phyloP scores from a whole-genome alignment of 2,113 vertebrate species.

The Bufo bufo region DNA sequence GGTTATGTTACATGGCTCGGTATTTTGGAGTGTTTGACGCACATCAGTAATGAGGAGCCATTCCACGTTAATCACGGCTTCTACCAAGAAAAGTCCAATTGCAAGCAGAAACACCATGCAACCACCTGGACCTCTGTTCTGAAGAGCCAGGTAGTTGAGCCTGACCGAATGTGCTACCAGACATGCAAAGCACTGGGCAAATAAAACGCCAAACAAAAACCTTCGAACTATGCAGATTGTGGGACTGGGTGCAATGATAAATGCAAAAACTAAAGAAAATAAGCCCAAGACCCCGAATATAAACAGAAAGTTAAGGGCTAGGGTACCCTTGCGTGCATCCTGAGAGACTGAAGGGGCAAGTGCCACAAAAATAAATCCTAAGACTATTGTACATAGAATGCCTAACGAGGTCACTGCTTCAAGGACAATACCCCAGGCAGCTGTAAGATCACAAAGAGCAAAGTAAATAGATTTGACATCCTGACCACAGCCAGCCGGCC shows the following conservation, averaged over 20 bases:
- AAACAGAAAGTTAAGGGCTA: slow-evolving; percentile 47
- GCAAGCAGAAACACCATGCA: slow-evolving; percentile 50
- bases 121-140: slow-evolving; percentile 51
- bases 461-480: slow-evolving; percentile 43
- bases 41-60: slow-evolving; percentile 56
- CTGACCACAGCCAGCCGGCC: slow-evolving; percentile 29
- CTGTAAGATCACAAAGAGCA: slow-evolving; percentile 41
- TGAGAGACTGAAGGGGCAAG: slow-evolving; percentile 38
- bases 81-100: slow-evolving; percentile 53
- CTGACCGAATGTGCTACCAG: slow-evolving; percentile 51
- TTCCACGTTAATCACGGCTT: slow-evolving; percentile 51
- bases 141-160: slow-evolving; percentile 44
- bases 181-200: slow-evolving; percentile 53
- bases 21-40: slow-evolving; percentile 1
- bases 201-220: slow-evolving; percentile 52
- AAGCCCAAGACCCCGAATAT: slow-evolving; percentile 34
- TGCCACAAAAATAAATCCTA: slow-evolving; percentile 26
- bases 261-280: slow-evolving; percentile 51
- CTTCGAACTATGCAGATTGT: slow-evolving; percentile 36
- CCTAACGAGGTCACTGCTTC: slow-evolving; percentile 41
- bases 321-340: slow-evolving; percentile 43
- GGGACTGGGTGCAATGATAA: slow-evolving; percentile 35
- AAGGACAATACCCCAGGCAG: slow-evolving; percentile 51
- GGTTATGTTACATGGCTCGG: slow-evolving; percentile 34
- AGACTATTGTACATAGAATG: slow-evolving; percentile 18